These are phyloP conservation scores for Pseudomyrmex sp. DNA, from an alignment of 1,140 invertebrate genomes.

Conservation along the genomic window DNA sequence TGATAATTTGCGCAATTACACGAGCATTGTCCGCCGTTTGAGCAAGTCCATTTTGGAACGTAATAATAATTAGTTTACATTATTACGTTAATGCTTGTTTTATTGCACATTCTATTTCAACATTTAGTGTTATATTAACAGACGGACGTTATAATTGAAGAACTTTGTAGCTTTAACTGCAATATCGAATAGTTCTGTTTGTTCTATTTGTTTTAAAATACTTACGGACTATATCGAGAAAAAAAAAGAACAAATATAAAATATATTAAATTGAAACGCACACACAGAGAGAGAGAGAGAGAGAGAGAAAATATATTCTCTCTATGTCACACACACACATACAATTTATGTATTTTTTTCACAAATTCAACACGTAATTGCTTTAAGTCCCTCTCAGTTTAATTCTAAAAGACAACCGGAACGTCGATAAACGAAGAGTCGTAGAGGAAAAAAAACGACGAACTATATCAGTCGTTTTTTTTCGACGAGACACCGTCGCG, in stretches of 20 bases:
- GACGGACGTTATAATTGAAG: not conserved
- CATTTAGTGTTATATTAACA: not conserved
- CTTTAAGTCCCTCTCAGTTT: not conserved
- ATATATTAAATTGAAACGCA: no score
- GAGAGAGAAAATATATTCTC: no score
- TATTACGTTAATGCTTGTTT: not conserved
- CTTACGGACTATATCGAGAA: no score
- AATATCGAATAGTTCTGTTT: no score
- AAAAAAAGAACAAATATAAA: no score
- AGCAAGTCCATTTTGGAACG: not conserved
- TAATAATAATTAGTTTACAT: constrained; percentile 17
- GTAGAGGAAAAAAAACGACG: constrained; percentile 42
- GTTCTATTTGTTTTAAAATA: no score
- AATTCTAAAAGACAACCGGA: constrained; percentile 11
- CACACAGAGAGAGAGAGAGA: no score
- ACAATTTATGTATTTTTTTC: no score
- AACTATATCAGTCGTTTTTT: constrained; percentile 19
- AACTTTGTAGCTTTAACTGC: not conserved
- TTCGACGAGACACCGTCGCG: constrained; percentile 1
- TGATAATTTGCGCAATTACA: constrained; percentile 34
- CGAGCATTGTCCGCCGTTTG: not conserved
- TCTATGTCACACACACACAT: no score
- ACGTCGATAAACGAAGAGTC: constrained; percentile 38
- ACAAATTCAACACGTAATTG: not conserved
- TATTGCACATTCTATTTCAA: not conserved